Percentiles rank a stretch among this genome's conserved stretches.
These are phyloP conservation scores for Thunnus maccoyii DNA, from an alignment of 2,113 vertebrate genomes.

Conservation along the genomic window DNA sequence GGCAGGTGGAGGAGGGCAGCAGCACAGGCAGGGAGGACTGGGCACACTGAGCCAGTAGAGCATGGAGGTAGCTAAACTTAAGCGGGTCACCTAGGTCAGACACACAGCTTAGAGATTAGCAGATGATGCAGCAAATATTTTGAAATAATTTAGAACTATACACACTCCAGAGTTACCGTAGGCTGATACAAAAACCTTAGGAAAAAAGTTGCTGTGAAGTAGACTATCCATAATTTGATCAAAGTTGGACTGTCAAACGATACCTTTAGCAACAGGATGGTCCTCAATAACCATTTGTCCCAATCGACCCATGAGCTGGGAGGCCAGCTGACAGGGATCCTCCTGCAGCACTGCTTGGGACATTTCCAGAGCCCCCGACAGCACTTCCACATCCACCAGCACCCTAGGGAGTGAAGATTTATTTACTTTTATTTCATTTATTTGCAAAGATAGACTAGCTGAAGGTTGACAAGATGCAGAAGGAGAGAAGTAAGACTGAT, in stretches of 20 bases:
- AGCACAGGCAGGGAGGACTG: slow-evolving; percentile 80
- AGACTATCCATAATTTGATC: no score
- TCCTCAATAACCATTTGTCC: slow-evolving; percentile 76
- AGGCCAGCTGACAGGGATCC: slow-evolving; percentile 84
- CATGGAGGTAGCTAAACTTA: slow-evolving; percentile 78
- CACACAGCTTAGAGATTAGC: not conserved
- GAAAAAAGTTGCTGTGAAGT: no score
- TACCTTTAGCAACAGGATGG: slow-evolving; percentile 82
- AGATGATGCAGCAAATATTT: no score
- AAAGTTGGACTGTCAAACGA: not conserved
- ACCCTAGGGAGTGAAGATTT: slow-evolving; percentile 52
- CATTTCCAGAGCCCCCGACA: slow-evolving; percentile 76
- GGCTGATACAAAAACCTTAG: no score
- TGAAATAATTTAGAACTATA: no score
- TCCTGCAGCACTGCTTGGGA: slow-evolving; percentile 73
- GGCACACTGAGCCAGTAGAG: slow-evolving; percentile 75
- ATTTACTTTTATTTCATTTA: no score
- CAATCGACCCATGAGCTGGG: slow-evolving; percentile 80
- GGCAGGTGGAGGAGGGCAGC: slow-evolving; percentile 81
- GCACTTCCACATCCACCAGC: slow-evolving; percentile 73
- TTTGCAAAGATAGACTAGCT: no score
- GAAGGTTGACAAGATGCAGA: no score
- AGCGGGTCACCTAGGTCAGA: slow-evolving; percentile 78
- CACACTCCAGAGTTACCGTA: no score
- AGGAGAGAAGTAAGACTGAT: no score